These are phyloP conservation scores for Cancer borealis DNA, from an alignment of 2,888 invertebrate species.

Conservation along the genomic window DNA sequence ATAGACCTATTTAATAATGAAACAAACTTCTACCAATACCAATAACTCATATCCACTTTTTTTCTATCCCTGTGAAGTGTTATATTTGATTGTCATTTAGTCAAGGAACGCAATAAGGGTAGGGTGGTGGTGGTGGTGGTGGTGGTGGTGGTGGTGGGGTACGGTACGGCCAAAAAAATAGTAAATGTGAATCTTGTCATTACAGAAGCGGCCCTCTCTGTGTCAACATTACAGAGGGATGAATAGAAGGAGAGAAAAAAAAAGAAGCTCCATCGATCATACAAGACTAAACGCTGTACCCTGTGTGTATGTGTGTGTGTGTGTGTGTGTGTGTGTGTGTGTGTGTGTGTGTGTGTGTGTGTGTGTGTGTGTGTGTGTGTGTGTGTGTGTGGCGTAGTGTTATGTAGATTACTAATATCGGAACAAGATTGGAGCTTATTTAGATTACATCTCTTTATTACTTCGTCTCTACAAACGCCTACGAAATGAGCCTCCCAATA, in stretches of 20 bases:
- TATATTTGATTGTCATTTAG: not conserved
- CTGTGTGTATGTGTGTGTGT: slow-evolving; percentile 16
- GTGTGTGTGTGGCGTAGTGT: not conserved
- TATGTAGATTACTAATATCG: slow-evolving; percentile 14
- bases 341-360: not conserved
- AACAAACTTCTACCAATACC: not conserved
- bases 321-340: slow-evolving; percentile 47
- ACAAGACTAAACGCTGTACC: not conserved
- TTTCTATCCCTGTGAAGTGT: not conserved
- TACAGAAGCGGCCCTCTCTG: not conserved
- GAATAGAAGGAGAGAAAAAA: not conserved
- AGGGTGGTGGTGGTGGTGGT: not conserved
- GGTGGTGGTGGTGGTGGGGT: too few relatives aligned
- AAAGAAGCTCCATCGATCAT: not conserved
- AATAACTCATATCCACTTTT: not conserved
- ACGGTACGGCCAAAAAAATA: not conserved
- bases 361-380: not conserved
- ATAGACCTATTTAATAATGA: not conserved
- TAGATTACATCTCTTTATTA: not conserved
- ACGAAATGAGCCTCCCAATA: not conserved
- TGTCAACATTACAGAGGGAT: not conserved
- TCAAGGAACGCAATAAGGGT: not conserved
- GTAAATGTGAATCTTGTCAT: not conserved
- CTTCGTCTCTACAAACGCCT: not conserved
- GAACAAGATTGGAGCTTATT: slow-evolving; percentile 30